These are phyloP conservation scores for Noturus placidus DNA, from an alignment of 2,113 vertebrate species.

Conservation along the genomic window DNA sequence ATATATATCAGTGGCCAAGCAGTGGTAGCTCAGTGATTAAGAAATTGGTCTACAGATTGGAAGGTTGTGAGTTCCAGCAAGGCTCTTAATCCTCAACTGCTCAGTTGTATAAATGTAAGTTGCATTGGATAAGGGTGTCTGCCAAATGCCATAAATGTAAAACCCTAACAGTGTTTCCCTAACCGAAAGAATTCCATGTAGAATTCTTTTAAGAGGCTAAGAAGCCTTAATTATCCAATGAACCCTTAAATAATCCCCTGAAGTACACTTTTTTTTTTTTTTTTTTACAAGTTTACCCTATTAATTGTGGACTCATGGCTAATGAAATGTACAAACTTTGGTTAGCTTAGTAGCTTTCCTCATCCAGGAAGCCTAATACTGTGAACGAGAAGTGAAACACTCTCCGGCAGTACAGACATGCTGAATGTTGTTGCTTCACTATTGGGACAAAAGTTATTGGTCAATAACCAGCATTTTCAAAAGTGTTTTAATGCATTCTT, in stretches of 20 bases:
- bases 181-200: not conserved
- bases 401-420: not conserved
- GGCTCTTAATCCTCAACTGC: too few species aligned
- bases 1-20: too few species aligned
- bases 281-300: not conserved
- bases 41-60: too few species aligned
- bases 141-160: too few species aligned
- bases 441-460: not conserved
- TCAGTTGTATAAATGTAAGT: too few species aligned
- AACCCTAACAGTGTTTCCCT: not conserved
- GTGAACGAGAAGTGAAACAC: constrained; percentile 43
- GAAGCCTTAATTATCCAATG: not conserved
- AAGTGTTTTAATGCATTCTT: not conserved
- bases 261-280: not conserved
- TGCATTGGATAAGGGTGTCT: too few species aligned
- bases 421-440: not conserved
- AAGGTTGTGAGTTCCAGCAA: too few species aligned
- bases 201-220: not conserved
- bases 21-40: too few species aligned
- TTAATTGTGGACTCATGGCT: not conserved
- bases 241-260: not conserved
- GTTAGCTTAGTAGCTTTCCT: not conserved
- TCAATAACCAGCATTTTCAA: not conserved
- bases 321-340: not conserved
- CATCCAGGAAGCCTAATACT: not conserved